A percentile compares a stretch with the other conserved stretches of the same genome.
Evolutionary conservation across 1,140 invertebrate genomes (phyloP).

Genomic region (Argopecten irradians): DNA sequence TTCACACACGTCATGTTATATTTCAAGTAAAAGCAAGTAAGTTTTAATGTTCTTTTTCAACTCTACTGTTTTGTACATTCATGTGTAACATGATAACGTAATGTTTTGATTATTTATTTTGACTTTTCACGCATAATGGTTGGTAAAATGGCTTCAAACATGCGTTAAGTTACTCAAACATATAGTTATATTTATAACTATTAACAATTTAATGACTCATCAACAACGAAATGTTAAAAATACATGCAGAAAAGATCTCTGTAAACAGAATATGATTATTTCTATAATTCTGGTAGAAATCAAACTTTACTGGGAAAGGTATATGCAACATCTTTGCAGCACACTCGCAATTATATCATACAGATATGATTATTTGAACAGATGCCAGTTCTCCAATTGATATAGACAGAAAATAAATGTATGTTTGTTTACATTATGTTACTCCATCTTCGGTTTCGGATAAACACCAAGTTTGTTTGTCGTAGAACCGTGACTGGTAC

Average conservation of each 20-base stretch:
- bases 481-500: background rate
- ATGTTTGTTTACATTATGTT: background rate
- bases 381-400: background rate
- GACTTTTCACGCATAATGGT: too few relatives aligned
- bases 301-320: background rate
- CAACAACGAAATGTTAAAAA: background rate
- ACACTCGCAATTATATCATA: background rate
- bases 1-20: background rate
- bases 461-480: background rate
- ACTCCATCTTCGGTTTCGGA: background rate
- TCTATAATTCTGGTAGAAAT: background rate
- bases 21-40: constrained; percentile 3
- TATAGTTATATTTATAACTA: too few relatives aligned
- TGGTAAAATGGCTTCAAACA: too few relatives aligned
- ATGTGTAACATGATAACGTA: too few relatives aligned
- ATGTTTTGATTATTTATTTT: too few relatives aligned
- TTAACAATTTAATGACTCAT: too few relatives aligned
- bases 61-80: background rate
- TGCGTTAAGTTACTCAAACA: background rate
- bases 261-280: background rate
- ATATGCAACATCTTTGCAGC: background rate
- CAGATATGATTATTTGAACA: background rate
- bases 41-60: background rate
- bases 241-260: background rate
- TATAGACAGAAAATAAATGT: background rate